phyloP scores from a whole-genome alignment of 2,113 vertebrate genomes.

The Rhegmatorhina hoffmannsi region DNA sequence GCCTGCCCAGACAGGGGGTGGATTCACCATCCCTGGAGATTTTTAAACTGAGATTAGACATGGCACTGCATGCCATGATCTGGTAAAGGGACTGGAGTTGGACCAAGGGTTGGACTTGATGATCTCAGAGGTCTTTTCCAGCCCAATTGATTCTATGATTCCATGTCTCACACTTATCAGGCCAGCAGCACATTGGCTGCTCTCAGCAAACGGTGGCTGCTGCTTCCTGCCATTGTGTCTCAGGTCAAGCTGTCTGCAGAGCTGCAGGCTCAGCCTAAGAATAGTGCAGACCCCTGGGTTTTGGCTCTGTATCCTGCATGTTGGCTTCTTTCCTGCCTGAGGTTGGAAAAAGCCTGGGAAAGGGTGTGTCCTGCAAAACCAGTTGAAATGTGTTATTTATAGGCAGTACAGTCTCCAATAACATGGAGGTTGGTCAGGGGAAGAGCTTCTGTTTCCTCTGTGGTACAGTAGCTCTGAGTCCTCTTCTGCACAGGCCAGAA shows the following conservation, averaged over 20 bases:
- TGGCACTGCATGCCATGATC: too few species aligned
- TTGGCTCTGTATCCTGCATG: constrained; percentile 17
- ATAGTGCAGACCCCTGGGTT: constrained; percentile 33
- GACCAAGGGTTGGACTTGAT: too few species aligned
- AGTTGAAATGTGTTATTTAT: background rate
- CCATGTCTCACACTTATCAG: background rate
- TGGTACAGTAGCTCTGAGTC: background rate
- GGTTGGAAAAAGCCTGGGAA: constrained; percentile 37
- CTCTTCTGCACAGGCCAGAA: background rate
- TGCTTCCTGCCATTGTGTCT: constrained; percentile 58
- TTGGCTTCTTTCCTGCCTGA: constrained; percentile 48
- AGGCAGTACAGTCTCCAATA: background rate
- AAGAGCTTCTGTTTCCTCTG: background rate
- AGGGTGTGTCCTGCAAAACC: background rate
- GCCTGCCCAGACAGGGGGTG: too few species aligned
- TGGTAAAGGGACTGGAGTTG: too few species aligned
- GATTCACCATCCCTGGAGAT: too few species aligned
- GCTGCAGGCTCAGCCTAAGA: background rate
- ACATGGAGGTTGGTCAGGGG: background rate
- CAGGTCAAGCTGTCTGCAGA: background rate
- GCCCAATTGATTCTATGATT: too few species aligned
- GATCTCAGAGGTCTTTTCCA: too few species aligned
- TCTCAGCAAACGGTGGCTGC: background rate
- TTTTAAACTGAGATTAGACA: too few species aligned
- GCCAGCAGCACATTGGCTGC: background rate